Evolutionary conservation across 64 coral and sea anemone genomes (phyloP), one percentile per base, ranked within the genome.

Genomic region (Montipora capricornis): DNA sequence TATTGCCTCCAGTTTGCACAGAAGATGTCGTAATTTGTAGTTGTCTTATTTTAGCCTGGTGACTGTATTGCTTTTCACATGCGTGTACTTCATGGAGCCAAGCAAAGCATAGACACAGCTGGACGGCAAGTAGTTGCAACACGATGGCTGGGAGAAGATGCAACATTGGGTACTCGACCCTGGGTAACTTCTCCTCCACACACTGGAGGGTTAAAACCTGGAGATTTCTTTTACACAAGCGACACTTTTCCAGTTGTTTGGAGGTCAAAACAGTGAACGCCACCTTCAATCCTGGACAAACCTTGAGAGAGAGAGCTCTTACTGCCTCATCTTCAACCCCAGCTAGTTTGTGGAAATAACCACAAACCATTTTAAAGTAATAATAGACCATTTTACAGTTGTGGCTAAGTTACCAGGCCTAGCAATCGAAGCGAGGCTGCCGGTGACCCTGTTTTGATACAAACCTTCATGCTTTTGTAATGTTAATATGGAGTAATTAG

Each of bases 11-110:
- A 52, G 5, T 68, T 55, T 5, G 10, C 52, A 55, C 0, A 37
- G 12, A 60, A 37, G 37, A 37, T 37, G 37, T 91, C 24, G 14
- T 48, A 4, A 91, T 6, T 80, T 59, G 59, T 11, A 7, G 8
- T 68, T 76, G 1, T 85, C 6, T 24, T 17, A 20, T 70, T 50
- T 81, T 69, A 97, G 96, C 89, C 84, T 81, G 92, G 96, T 44
- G 96, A 97, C 68, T 97, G 96, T 85, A 95, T 97, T 79, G 96
- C 89, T 26, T 97, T 97, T 79, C 92, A 97, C 78, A 95, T 97
- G 93, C 78, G 81, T n/a, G 95, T 79, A 16, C 79, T 97, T 69
- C 96, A 97, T 85, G 96, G 96, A 22, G 89, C 96, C 15, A 59
- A 84, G 29, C 85, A 97, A 44, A 94, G 47, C 76, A 49, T 74